Conservation (phyloP, 2,113 vertebrate genomes). For the Chaenocephalus aceratus region DNA sequence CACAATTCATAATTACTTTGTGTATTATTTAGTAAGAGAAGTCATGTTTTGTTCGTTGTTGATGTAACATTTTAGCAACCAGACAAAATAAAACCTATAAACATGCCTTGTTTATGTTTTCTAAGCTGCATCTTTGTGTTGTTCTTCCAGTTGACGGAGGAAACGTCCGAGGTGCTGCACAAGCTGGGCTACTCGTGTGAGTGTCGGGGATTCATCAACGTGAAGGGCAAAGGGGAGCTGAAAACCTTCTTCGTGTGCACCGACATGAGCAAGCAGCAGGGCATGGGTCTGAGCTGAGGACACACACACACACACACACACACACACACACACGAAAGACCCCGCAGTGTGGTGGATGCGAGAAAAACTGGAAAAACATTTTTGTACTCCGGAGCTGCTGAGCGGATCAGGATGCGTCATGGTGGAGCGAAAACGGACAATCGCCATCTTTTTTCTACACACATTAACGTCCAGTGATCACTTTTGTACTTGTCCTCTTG, state of each 20-base stretch:
- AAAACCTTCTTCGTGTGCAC: slow-evolving; percentile 97
- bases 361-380: not conserved
- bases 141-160: slow-evolving; percentile 91
- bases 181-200: slow-evolving; percentile 94
- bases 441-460: slow-evolving; percentile 43
- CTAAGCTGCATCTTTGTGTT: not conserved
- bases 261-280: slow-evolving; percentile 94
- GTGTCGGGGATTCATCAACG: slow-evolving; percentile 93
- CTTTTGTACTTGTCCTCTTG: slow-evolving; percentile 40
- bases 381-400: not conserved
- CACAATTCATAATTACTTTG: no score
- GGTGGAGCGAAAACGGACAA: slow-evolving; percentile 13
- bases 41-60: no score
- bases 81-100: not conserved
- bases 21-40: no score
- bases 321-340: not conserved
- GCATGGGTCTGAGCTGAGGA: slow-evolving; percentile 89
- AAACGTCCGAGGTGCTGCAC: slow-evolving; percentile 89
- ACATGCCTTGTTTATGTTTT: not conserved
- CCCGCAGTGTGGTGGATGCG: not conserved
- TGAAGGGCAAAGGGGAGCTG: slow-evolving; percentile 98
- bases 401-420: not conserved
- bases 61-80: not conserved
- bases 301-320: not conserved
- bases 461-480: slow-evolving; percentile 25